Percentiles rank a stretch among this genome's conserved stretches.
Evolutionary conservation across 2,113 vertebrate genomes (phyloP).

Genomic region (Megalops atlanticus): DNA sequence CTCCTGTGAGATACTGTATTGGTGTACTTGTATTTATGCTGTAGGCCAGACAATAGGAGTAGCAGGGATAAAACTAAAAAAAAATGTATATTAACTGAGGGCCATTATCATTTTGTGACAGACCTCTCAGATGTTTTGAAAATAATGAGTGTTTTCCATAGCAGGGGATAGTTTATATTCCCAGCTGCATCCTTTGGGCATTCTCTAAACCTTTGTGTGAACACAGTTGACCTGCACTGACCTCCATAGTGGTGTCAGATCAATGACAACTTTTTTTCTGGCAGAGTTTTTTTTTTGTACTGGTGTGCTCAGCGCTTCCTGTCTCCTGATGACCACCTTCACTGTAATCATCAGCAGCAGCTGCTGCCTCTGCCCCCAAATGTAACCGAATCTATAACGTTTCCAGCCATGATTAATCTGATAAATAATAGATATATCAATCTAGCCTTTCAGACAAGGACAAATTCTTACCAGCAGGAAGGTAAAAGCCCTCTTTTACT

Average conservation of each 20-base stretch:
- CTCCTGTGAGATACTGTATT: neutral
- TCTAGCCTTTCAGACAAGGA: slow-evolving; percentile 98
- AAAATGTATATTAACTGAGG: slow-evolving; percentile 35
- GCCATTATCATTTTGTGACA: slow-evolving; percentile 46
- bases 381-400: slow-evolving; percentile 80
- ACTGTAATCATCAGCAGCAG: slow-evolving; percentile 67
- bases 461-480: slow-evolving; percentile 99
- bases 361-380: slow-evolving; percentile 49
- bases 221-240: slow-evolving; percentile 77
- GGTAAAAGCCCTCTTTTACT: slow-evolving; percentile 87
- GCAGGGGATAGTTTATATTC: slow-evolving; percentile 53
- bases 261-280: slow-evolving; percentile 60
- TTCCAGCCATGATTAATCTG: slow-evolving; percentile 98
- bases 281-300: slow-evolving; percentile 42
- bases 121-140: slow-evolving; percentile 45
- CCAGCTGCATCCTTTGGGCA: slow-evolving; percentile 53
- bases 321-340: slow-evolving; percentile 54
- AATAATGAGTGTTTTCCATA: slow-evolving; percentile 47
- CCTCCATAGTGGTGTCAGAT: slow-evolving; percentile 63
- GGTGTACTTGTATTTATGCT: neutral
- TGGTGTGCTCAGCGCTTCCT: slow-evolving; percentile 52
- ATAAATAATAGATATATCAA: slow-evolving; percentile 99
- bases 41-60: slow-evolving; percentile 2
- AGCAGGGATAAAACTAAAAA: neutral
- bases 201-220: slow-evolving; percentile 68